phyloP scores from a whole-genome alignment of 2,113 vertebrate genomes.

The Antennarius striatus region DNA sequence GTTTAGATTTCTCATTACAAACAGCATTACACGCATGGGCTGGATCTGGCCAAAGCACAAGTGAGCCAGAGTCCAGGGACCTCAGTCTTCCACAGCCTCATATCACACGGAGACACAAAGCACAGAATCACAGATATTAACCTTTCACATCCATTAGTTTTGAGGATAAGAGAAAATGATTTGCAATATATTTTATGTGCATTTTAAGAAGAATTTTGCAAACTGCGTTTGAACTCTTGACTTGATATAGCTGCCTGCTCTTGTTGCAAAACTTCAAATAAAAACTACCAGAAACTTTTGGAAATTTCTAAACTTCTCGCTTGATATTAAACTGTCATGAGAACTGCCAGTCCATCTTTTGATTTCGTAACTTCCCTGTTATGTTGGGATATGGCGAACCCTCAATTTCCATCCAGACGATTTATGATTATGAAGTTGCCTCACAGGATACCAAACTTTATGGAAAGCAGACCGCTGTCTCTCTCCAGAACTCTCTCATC shows the following conservation, averaged over 20 bases:
- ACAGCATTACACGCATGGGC: conserved; percentile 88
- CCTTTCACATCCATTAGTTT: not conserved
- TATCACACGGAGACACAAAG: conserved; percentile 11
- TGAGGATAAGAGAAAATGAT: not conserved
- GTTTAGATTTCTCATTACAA: conserved; percentile 99
- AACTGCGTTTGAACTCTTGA: conserved; percentile 37
- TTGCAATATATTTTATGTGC: conserved; percentile 3
- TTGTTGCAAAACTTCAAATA: conserved; percentile 37
- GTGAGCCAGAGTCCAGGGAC: conserved; percentile 70
- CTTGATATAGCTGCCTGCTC: conserved; percentile 6
- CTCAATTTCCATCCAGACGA: conserved; percentile 65
- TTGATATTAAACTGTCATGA: conserved; percentile 61
- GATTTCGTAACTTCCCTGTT: conserved; percentile 59
- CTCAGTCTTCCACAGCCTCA: conserved; percentile 52
- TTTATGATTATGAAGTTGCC: conserved; percentile 78
- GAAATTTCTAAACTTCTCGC: conserved; percentile 38
- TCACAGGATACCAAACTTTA: conserved; percentile 73
- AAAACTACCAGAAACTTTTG: conserved; percentile 41
- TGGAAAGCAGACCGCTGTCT: conserved; percentile 75
- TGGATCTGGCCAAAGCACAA: conserved; percentile 76
- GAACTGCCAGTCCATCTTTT: conserved; percentile 56
- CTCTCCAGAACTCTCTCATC: conserved; percentile 69
- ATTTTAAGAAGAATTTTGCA: not conserved
- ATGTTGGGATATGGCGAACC: conserved; percentile 62
- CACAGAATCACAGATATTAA: conserved; percentile 7